Evolutionary conservation across 2,797 vertebrate genomes (phyloP), one percentile per base, ranked within the genome.

Genomic region (Craterocephalus amniculus): DNA sequence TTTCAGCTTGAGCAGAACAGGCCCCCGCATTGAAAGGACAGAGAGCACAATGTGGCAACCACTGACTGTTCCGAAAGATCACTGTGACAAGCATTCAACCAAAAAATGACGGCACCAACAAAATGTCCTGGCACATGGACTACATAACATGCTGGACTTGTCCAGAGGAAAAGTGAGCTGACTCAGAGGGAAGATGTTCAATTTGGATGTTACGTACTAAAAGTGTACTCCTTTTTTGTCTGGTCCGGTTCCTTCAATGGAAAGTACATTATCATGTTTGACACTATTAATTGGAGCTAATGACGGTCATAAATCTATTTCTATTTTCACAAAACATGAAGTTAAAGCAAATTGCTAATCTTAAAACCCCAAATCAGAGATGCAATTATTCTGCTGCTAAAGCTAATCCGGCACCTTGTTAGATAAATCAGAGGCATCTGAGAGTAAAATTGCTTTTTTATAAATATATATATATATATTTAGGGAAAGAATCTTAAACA

Each of bases 71-170:
- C 70, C 79, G 76, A 60, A 67, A 73, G 38, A n/a, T 52, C 73
- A 88, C 81, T 79, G 69, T 63, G 67, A 87, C 58, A 79, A 76
- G 81, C 81, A 67, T 82, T 74, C 68, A 85, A 79, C 84, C 70
- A 83, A 86, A 86, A 49, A 77, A 49, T 27, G 10, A 78, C 61
- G 71, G 78, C 75, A 70, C 68, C 43, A 73, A 61, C 80, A 63
- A 83, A 79, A 56, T 54, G 64, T 62, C 48, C 64, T 63, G 66
- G 32, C 74, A 65, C 60, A 34, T 69, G 73, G 75, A 85, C 84
- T 69, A 49, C 64, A 63, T 51, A 60, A 79, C 62, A 52, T 78
- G 63, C 60, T 40, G 78, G 43, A 86, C 49, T 54, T 67, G 61
- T 80, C 70, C 81, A 83, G 63, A 56, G 48, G 51, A 82, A 85